Conservation (phyloP, 2,797 vertebrate genomes). For the Cryptoprocta ferox region DNA sequence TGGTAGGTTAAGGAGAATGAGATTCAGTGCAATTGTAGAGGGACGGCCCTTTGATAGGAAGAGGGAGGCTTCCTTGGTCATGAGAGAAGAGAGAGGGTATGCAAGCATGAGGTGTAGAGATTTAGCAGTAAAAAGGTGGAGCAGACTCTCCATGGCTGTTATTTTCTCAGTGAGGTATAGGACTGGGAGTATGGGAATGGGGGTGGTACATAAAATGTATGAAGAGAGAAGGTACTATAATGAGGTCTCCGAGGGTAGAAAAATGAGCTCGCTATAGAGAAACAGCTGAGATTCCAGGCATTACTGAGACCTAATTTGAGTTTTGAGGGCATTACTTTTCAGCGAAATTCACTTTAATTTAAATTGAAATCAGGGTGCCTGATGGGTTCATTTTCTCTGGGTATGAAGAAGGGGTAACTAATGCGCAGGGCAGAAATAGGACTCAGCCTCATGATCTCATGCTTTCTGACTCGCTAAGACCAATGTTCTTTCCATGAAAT, state of each 20-base stretch:
- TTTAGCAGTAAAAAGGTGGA: neutral
- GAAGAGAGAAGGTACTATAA: constrained; percentile 4
- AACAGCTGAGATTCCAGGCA: constrained; percentile 45
- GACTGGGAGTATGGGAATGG: neutral
- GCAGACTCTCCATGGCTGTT: neutral
- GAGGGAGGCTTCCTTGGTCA: neutral
- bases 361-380: constrained; percentile 21
- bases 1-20: neutral
- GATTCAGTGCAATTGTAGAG: neutral
- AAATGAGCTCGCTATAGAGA: neutral
- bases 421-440: neutral
- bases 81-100: neutral
- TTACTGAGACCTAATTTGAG: neutral
- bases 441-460: neutral
- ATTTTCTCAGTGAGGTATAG: neutral
- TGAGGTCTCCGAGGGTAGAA: neutral
- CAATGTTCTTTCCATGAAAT: neutral
- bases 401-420: neutral
- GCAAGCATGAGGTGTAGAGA: neutral
- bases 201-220: neutral
- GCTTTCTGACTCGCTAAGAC: neutral
- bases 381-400: neutral
- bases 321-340: constrained; percentile 28
- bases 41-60: neutral
- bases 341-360: constrained; percentile 50